Base-by-base conservation (phyloP, 2,888 invertebrate genomes). In the Drosophila formosana region DNA sequence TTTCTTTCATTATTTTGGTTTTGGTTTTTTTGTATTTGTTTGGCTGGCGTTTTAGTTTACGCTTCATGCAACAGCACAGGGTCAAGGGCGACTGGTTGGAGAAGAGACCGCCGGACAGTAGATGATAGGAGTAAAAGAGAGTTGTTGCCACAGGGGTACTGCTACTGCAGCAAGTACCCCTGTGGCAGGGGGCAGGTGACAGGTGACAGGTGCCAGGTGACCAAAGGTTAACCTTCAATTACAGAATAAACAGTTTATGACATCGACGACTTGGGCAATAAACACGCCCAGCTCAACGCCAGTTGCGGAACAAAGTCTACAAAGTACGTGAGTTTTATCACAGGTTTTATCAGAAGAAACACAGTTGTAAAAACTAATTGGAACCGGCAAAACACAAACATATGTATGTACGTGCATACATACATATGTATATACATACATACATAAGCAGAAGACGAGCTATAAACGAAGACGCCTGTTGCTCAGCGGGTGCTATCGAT, bases 351-450 rank as follows among this genome's bases (percentile, higher is more conserved):
- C 78, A 68, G 26, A 77, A 62, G 58, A 53, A 78, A 67, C 49
- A 75, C 72, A 68, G 72, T 64, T 72, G 81, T 79, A 68, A 78
- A 79, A 66, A 25, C 57, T 51, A 69, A 78, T 77, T 71, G 66
- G 43, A 61, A 52, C 50, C 57, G 28, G 45, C 39, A 47, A 58
- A 55, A 55, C 28, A 34, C 11, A 18, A 18, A 18, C 18, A 18
- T 18, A 18, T 1, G 1, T 18, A 18, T 28, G 37, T 8, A 13
- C n/a, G 39, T 6, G 39, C 7, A 34, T 25, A 32, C 18, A 23
- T 25, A 32, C 18, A 23, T 25, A 53, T 28, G 39, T 8, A 13
- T 25, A 39, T 6, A 43, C 7, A 34, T 25, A 32, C 18, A 23
- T 25, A 53, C 34, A 34, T 53, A 46, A 8, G 57, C 23, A 23